A percentile compares a stretch with the other conserved stretches of the same genome.
These are phyloP conservation scores for Machaerirhynchus nigripectus DNA, from an alignment of 2,113 vertebrate genomes.

Conservation along the genomic window DNA sequence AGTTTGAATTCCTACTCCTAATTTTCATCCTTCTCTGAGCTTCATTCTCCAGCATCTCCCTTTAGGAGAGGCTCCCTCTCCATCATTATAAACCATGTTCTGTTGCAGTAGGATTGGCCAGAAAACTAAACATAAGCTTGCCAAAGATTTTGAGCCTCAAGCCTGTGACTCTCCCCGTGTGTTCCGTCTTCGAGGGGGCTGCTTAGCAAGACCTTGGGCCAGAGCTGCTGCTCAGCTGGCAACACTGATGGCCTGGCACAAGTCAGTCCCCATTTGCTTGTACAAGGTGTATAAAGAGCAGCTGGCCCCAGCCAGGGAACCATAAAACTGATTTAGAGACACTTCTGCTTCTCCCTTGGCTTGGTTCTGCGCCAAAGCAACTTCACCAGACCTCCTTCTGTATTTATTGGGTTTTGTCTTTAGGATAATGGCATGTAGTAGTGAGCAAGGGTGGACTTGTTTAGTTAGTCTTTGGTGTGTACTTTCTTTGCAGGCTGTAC, in stretches of 20 bases:
- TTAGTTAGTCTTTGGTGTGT: background rate
- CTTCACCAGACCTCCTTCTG: background rate
- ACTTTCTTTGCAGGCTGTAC: background rate
- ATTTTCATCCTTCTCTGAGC: background rate
- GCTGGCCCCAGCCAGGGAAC: background rate
- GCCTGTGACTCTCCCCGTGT: accelerated
- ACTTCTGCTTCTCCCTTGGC: background rate
- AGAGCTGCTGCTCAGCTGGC: background rate
- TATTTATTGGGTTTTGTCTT: background rate
- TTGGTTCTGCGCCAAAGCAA: background rate
- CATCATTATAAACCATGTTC: background rate
- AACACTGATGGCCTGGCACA: background rate
- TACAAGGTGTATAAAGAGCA: background rate
- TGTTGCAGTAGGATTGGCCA: background rate
- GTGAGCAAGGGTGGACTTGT: background rate
- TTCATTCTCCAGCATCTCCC: background rate
- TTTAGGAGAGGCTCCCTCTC: background rate
- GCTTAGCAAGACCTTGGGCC: background rate
- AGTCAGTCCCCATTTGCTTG: background rate
- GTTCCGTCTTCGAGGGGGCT: background rate
- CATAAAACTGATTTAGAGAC: constrained; percentile 19
- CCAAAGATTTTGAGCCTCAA: background rate
- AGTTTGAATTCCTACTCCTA: background rate
- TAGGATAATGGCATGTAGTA: background rate
- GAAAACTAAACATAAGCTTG: background rate